Evolutionary conservation across 2,888 invertebrate genomes (phyloP), one percentile per base, ranked within the genome.

Genomic region (Platycheirus albimanus): DNA sequence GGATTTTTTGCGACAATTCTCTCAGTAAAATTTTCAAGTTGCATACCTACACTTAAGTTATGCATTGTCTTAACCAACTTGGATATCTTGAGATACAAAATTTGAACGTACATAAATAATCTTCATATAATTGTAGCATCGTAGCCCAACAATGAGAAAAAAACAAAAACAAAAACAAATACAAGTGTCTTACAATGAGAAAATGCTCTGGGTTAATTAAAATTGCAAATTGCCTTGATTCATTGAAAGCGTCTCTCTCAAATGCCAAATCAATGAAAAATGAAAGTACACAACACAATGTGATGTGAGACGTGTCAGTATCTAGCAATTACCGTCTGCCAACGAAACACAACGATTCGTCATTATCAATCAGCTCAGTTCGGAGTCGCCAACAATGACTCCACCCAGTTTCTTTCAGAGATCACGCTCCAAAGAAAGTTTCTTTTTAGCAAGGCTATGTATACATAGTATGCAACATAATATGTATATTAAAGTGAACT

Each of bases 181-280:
- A 11, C 30, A 33, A n/a, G 8, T 24, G 24, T 24, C 5, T 13
- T 20, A 15, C 24, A 49, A 70, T 43, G 51, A n/a, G n/a, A 58
- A 69, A 49, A 64, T 75, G 47, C 61, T 56, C 54, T 11, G 13
- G 43, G 3, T 66, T 71, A 81, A 81, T 81, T 76, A 58, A 81
- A 81, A 64, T 76, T 76, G 80, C 80, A 66, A 76, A 81, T 81
- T 64, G 36, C 33, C 38, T 75, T 74, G 54, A 80, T 80, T 49
- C 61, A 67, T 67, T 79, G 51, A 67, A 67, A 49, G 54, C 20
- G 63, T 36, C 49, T 61, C 19, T 43, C 38, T 56, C 58, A 66
- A 80, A 81, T 81, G 66, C 70, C 80, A 81, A 71, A 54, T 52
- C 64, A 71, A 76, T 71, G 58, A 54, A 81, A 80, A 81, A 81